A percentile compares a stretch with the other conserved stretches of the same genome.
Conservation (phyloP, 2,797 vertebrate genomes). For the Pseudomugil tenellus region DNA sequence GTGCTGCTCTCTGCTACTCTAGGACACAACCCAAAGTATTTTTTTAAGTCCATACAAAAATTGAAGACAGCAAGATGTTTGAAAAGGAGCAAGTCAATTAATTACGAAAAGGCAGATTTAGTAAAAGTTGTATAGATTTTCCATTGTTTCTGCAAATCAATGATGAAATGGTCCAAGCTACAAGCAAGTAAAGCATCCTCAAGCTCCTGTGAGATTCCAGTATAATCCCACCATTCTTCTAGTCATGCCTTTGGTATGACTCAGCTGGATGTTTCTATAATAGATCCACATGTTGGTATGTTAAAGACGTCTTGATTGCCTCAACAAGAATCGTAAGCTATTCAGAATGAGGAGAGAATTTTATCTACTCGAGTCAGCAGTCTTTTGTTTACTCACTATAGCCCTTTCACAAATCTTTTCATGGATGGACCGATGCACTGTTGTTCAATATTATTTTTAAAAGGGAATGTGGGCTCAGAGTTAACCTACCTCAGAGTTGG, state of each 20-base stretch:
- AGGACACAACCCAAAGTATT: too few species aligned
- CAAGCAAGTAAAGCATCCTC: constrained; percentile 1
- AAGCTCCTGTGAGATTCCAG: constrained; percentile 25
- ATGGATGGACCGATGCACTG: too few species aligned
- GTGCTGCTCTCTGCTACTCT: too few species aligned
- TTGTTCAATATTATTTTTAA: too few species aligned
- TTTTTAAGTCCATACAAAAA: too few species aligned
- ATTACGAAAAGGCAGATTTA: too few species aligned
- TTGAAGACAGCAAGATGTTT: too few species aligned
- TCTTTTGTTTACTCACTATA: too few species aligned
- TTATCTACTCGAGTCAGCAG: background rate
- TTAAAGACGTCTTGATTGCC: constrained; percentile 14
- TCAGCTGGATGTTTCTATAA: constrained; percentile 18
- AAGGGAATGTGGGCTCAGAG: too few species aligned
- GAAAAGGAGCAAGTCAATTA: too few species aligned
- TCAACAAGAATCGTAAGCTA: constrained; percentile 2
- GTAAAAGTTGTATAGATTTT: constrained; percentile 14
- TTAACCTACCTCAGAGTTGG: too few species aligned
- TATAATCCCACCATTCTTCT: constrained; percentile 14
- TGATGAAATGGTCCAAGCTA: background rate
- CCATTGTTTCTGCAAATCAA: background rate
- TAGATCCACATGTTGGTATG: constrained; percentile 14
- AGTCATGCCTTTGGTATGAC: constrained; percentile 40
- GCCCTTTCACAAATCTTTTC: too few species aligned
- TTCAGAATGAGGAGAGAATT: background rate